Evolutionary conservation across 2,113 vertebrate species (phyloP).

Genomic region (Motacilla tschutschensis): DNA sequence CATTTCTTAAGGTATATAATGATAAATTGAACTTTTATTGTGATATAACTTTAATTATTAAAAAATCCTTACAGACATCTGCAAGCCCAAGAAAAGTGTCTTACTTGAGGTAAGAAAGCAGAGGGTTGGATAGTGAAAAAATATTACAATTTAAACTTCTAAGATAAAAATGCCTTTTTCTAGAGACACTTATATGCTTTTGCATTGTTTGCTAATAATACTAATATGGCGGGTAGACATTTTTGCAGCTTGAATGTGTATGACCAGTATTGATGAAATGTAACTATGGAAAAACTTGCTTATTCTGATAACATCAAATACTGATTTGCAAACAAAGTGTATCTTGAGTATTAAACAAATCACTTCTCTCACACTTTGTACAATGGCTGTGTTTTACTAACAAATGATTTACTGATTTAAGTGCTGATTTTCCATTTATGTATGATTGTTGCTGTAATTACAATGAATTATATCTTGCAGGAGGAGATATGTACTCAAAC

Average conservation of each 20-base stretch:
- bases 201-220: background rate
- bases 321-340: background rate
- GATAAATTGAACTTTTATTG: background rate
- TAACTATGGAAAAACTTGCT: background rate
- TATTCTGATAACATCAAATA: background rate
- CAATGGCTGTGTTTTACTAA: background rate
- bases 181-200: background rate
- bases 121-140: fast-evolving
- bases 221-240: background rate
- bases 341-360: background rate
- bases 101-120: background rate
- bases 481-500: constrained; percentile 37
- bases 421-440: background rate
- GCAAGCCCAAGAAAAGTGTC: background rate
- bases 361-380: background rate
- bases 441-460: constrained; percentile 23
- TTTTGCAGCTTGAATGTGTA: background rate
- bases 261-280: background rate
- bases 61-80: background rate
- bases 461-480: constrained; percentile 37
- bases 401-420: constrained; percentile 2
- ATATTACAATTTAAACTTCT: background rate
- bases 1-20: background rate
- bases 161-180: background rate
- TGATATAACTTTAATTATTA: background rate